Percentiles rank a stretch among this genome's conserved stretches.
Evolutionary conservation across 37 sponge, comb jelly and placozoan species (phyloP).

Genomic region (Ephydatia muelleri): DNA sequence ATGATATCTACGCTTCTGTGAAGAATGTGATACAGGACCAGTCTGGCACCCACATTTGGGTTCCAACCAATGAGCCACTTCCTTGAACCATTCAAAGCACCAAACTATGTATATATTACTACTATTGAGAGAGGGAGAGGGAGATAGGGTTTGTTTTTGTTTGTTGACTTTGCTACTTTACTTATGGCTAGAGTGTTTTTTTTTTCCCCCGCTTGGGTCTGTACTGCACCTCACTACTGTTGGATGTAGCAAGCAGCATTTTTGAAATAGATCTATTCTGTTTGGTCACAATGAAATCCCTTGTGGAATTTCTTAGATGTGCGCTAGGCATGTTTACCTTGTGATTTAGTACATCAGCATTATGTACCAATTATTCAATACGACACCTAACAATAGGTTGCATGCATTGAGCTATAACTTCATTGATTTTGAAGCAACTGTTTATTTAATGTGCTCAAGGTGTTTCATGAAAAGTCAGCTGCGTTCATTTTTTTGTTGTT

Average conservation of each 20-base stretch:
- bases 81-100: not conserved
- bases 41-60: slow-evolving; percentile 87
- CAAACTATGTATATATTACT: not conserved
- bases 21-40: slow-evolving; percentile 87
- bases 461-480: no score
- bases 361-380: no score
- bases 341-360: no score
- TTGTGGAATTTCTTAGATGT: not conserved
- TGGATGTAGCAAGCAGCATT: not conserved
- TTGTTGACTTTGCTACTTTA: not conserved
- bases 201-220: not conserved
- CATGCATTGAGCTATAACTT: no score
- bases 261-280: not conserved
- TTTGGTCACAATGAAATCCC: not conserved
- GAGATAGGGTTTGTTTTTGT: not conserved
- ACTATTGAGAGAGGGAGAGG: not conserved
- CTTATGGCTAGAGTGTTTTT: not conserved
- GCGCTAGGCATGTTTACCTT: no score
- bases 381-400: no score
- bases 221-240: not conserved
- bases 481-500: no score
- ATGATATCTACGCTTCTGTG: slow-evolving; percentile 80
- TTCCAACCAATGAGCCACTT: slow-evolving; percentile 62
- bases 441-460: no score
- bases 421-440: no score